A percentile compares a stretch with the other conserved stretches of the same genome.
Evolutionary conservation across 2,888 invertebrate species (phyloP).

Genomic region (Agrotis puta): DNA sequence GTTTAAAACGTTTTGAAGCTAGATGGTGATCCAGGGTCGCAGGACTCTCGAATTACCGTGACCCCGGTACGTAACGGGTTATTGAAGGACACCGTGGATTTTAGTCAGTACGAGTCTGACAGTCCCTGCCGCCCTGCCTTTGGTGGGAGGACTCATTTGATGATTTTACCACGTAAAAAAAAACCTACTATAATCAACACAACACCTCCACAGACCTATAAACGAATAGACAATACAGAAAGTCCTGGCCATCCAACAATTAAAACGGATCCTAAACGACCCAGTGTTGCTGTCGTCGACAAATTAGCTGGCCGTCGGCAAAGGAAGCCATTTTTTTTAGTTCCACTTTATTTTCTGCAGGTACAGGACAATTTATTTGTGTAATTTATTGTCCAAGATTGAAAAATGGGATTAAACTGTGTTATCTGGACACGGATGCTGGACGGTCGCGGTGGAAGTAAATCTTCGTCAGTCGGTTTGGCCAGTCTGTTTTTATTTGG

Average conservation of each 20-base stretch:
- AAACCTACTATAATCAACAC: too few species aligned
- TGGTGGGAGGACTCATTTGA: too few species aligned
- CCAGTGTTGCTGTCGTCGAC: slow-evolving; percentile 69
- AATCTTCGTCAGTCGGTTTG: slow-evolving; percentile 27
- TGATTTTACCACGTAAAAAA: too few species aligned
- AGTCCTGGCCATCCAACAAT: slow-evolving; percentile 60
- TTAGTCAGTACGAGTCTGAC: too few species aligned
- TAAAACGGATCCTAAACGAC: slow-evolving; percentile 59
- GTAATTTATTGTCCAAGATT: slow-evolving; percentile 64
- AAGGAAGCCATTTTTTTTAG: slow-evolving; percentile 60
- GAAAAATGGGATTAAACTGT: slow-evolving; percentile 58
- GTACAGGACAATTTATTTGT: slow-evolving; percentile 67
- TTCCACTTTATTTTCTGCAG: slow-evolving; percentile 59
- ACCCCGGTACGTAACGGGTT: too few species aligned
- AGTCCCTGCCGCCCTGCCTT: too few species aligned
- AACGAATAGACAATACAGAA: slow-evolving; percentile 42
- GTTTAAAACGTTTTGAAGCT: too few species aligned
- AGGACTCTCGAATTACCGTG: too few species aligned
- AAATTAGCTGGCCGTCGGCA: slow-evolving; percentile 70
- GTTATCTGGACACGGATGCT: slow-evolving; percentile 25
- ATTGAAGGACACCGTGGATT: too few species aligned
- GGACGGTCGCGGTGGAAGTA: neutral
- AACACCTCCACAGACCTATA: slow-evolving; percentile 20
- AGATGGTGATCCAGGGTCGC: too few species aligned
- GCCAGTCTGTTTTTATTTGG: neutral